These are phyloP conservation scores for Drosophila pallidifrons DNA, from an alignment of 1,140 invertebrate genomes.

Conservation along the genomic window DNA sequence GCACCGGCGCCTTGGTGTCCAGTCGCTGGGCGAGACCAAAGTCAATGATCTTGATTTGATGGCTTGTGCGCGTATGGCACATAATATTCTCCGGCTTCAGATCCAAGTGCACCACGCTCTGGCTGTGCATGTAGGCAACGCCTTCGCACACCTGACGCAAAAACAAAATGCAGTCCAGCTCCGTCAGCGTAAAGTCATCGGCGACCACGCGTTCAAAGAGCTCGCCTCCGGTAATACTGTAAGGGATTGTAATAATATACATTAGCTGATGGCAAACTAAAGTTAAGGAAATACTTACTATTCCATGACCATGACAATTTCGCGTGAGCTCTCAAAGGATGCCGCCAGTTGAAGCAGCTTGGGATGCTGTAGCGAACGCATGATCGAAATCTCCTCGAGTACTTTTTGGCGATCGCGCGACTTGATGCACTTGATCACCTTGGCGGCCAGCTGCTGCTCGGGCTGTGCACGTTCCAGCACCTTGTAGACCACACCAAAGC, in stretches of 20 bases:
- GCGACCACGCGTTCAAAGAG: slow-evolving; percentile 96
- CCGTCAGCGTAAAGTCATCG: slow-evolving; percentile 96
- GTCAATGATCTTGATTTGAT: slow-evolving; percentile 94
- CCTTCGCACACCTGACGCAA: slow-evolving; percentile 96
- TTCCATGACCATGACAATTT: slow-evolving; percentile 97
- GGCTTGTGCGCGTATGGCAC: slow-evolving; percentile 91
- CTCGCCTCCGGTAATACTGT: slow-evolving; percentile 95
- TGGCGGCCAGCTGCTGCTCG: slow-evolving; percentile 93
- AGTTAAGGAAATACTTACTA: slow-evolving; percentile 90
- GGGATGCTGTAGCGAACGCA: slow-evolving; percentile 95
- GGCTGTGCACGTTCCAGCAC: slow-evolving; percentile 89
- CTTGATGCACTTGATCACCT: slow-evolving; percentile 94
- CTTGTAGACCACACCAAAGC: slow-evolving; percentile 91
- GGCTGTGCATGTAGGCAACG: slow-evolving; percentile 95
- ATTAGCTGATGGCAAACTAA: slow-evolving; percentile 2
- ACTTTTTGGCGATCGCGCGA: slow-evolving; percentile 94
- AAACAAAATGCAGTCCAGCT: slow-evolving; percentile 96
- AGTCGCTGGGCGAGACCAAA: slow-evolving; percentile 95
- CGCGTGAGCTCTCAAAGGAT: slow-evolving; percentile 93
- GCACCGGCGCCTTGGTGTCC: slow-evolving; percentile 89
- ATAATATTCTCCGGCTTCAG: slow-evolving; percentile 98
- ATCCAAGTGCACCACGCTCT: slow-evolving; percentile 94
- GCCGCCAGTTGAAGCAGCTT: slow-evolving; percentile 95
- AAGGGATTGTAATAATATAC: neutral
- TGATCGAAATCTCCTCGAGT: slow-evolving; percentile 95